phyloP scores from a whole-genome alignment of 2,888 invertebrate genomes.

The Scrobipalpa costella region DNA sequence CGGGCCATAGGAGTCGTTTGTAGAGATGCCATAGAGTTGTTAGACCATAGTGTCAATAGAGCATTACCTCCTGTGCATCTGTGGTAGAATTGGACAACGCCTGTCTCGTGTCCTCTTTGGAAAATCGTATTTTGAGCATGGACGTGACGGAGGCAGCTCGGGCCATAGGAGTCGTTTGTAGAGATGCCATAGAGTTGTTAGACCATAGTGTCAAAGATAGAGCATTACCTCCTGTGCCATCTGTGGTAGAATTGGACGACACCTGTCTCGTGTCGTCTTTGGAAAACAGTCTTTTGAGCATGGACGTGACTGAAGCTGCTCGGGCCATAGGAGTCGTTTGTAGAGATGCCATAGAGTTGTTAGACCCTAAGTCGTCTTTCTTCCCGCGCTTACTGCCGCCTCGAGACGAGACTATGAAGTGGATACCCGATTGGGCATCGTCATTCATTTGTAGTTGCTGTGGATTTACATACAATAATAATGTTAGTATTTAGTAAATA shows the following conservation, averaged over 20 bases:
- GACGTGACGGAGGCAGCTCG: background rate
- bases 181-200: no score
- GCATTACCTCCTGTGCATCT: conserved; percentile 49
- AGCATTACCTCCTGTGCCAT: conserved; percentile 49
- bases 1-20: background rate
- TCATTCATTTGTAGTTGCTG: conserved; percentile 83
- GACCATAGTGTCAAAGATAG: background rate
- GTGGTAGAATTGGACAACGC: conserved; percentile 44
- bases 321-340: conserved; percentile 86
- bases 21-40: no score
- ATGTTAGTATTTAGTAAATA: background rate
- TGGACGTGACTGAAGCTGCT: conserved; percentile 88
- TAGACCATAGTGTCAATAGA: background rate
- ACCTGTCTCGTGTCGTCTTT: conserved; percentile 83
- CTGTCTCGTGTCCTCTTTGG: background rate
- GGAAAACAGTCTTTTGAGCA: conserved; percentile 88
- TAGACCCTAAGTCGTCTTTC: conserved; percentile 73
- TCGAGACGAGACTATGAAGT: conserved; percentile 84
- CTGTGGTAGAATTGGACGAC: conserved; percentile 54
- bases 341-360: conserved; percentile 79
- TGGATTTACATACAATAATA: conserved; percentile 22
- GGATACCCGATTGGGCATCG: conserved; percentile 87
- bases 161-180: background rate
- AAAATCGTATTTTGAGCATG: background rate
- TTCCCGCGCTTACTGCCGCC: conserved; percentile 74